Evolutionary conservation across 2,888 invertebrate genomes (phyloP).

Genomic region (Ennomos erosarius): DNA sequence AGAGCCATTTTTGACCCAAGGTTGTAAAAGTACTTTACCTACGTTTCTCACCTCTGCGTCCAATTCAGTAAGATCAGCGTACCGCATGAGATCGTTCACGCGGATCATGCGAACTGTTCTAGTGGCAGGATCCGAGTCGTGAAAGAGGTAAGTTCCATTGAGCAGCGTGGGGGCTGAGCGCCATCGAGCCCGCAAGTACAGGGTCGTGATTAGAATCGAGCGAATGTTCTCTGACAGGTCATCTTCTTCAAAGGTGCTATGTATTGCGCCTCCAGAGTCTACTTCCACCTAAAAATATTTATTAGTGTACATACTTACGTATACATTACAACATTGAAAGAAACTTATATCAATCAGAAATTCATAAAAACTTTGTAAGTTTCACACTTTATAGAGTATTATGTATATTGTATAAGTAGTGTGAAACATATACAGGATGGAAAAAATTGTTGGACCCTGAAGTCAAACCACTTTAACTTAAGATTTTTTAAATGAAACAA

Average conservation of each 20-base stretch:
- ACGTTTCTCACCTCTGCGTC: slow-evolving; percentile 66
- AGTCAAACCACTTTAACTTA: too few relatives aligned
- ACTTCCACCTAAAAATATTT: slow-evolving; percentile 57
- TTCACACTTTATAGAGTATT: too few relatives aligned
- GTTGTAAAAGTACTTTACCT: too few relatives aligned
- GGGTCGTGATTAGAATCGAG: slow-evolving; percentile 60
- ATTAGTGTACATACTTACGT: too few relatives aligned
- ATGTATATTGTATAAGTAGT: too few relatives aligned
- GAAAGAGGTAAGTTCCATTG: slow-evolving; percentile 67
- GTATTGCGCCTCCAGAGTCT: slow-evolving; percentile 72
- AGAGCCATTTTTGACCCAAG: too few relatives aligned
- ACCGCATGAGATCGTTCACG: slow-evolving; percentile 74
- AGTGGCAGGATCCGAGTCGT: slow-evolving; percentile 48
- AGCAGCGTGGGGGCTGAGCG: slow-evolving; percentile 75
- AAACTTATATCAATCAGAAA: too few relatives aligned
- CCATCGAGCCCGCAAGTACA: slow-evolving; percentile 75
- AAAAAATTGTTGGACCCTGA: too few relatives aligned
- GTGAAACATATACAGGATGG: too few relatives aligned
- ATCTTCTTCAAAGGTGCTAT: slow-evolving; percentile 71
- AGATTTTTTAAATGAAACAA: too few relatives aligned
- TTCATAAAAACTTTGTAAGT: too few relatives aligned
- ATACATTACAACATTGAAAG: too few relatives aligned
- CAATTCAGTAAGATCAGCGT: slow-evolving; percentile 65
- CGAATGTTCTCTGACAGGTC: slow-evolving; percentile 63
- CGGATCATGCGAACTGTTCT: slow-evolving; percentile 70